These are phyloP conservation scores for Heliconius melpomene DNA, from an alignment of 1,140 invertebrate species.

Conservation along the genomic window DNA sequence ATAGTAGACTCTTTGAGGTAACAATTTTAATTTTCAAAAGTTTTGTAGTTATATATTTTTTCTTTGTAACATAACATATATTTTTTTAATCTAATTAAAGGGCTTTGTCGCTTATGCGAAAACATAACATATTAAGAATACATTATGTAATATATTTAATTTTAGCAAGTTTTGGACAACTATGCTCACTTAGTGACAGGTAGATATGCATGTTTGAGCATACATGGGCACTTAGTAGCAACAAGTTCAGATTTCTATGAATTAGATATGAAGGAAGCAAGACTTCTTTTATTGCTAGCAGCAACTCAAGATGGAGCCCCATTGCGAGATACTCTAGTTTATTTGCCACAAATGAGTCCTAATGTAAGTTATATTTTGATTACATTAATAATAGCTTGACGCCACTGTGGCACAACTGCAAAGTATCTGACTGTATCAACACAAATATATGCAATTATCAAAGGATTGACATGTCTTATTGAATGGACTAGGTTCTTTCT, in stretches of 20 bases:
- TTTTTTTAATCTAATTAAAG: too few relatives aligned
- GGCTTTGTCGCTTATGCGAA: too few relatives aligned
- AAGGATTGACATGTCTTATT: too few relatives aligned
- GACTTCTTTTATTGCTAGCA: slow-evolving; percentile 86
- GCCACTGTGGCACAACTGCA: too few relatives aligned
- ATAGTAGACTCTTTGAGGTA: too few relatives aligned
- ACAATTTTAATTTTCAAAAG: neutral
- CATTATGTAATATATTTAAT: slow-evolving; percentile 4
- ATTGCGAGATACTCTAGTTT: slow-evolving; percentile 89
- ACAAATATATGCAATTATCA: too few relatives aligned
- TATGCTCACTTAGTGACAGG: slow-evolving; percentile 89
- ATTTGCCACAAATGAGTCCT: slow-evolving; percentile 91
- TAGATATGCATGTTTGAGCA: slow-evolving; percentile 89
- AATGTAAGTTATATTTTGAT: slow-evolving; percentile 82
- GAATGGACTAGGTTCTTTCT: too few relatives aligned
- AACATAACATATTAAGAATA: too few relatives aligned
- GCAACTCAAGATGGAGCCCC: slow-evolving; percentile 84
- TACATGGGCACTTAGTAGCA: slow-evolving; percentile 88
- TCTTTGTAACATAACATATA: too few relatives aligned
- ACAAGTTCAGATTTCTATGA: slow-evolving; percentile 91
- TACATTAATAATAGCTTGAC: neutral
- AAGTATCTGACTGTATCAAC: too few relatives aligned
- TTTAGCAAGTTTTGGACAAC: slow-evolving; percentile 87
- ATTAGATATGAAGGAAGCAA: slow-evolving; percentile 87
- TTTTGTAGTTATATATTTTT: neutral